Conservation (phyloP, 2,113 vertebrate genomes). For the Sclerurus mexicanus region DNA sequence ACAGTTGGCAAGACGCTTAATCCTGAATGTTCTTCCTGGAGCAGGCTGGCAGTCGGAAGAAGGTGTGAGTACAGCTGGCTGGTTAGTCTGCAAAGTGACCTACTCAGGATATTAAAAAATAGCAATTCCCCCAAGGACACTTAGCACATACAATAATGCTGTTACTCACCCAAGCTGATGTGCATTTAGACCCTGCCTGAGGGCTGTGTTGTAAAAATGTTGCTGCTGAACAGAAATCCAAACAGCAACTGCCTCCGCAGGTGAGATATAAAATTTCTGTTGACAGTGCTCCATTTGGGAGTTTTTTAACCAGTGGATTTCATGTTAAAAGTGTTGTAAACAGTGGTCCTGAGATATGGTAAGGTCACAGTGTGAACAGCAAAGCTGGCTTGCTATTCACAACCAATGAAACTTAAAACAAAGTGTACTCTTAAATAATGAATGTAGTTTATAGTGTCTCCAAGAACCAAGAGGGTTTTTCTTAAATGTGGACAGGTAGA, state of each 20-base stretch:
- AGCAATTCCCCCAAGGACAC: not conserved
- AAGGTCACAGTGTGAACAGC: not conserved
- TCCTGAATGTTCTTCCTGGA: not conserved
- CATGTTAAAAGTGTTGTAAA: not conserved
- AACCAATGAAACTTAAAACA: not conserved
- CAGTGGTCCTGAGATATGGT: not conserved
- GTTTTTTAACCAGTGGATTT: not conserved
- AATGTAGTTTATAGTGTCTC: not conserved
- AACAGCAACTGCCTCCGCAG: not conserved
- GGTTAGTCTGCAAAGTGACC: slow-evolving; percentile 13
- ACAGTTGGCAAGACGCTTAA: not conserved
- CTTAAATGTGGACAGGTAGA: not conserved
- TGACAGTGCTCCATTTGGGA: slow-evolving; percentile 44
- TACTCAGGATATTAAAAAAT: slow-evolving; percentile 7
- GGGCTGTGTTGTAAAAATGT: slow-evolving; percentile 43
- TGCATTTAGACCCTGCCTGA: slow-evolving; percentile 23
- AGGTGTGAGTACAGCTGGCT: not conserved
- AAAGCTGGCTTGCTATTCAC: not conserved
- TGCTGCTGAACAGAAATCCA: slow-evolving; percentile 42
- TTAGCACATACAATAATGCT: not conserved
- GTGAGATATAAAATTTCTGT: slow-evolving; percentile 37
- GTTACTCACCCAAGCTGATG: not conserved
- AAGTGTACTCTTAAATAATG: not conserved
- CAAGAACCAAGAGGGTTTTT: not conserved
- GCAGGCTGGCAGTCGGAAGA: not conserved